These are phyloP conservation scores for Luscinia megarhynchos DNA, from an alignment of 2,797 vertebrate genomes.

Conservation along the genomic window DNA sequence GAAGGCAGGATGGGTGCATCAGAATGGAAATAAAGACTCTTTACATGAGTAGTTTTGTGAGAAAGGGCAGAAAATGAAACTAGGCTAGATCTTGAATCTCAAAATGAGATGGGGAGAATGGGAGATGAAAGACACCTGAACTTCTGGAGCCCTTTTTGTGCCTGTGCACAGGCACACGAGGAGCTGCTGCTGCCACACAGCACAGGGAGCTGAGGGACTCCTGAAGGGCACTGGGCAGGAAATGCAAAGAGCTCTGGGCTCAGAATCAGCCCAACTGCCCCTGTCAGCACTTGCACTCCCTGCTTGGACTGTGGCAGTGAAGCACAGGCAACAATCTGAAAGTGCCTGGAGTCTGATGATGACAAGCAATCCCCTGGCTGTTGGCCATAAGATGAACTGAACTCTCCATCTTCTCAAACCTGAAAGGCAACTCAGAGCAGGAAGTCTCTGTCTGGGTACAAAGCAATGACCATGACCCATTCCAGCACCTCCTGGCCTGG, in stretches of 20 bases:
- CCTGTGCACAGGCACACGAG: background rate
- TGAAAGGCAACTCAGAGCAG: background rate
- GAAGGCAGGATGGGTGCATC: background rate
- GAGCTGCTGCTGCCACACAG: background rate
- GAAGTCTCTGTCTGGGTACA: background rate
- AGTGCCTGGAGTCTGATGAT: background rate
- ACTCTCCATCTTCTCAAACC: background rate
- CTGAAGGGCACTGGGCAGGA: background rate
- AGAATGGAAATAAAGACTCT: background rate
- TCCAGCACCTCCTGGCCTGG: background rate
- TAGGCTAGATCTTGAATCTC: background rate
- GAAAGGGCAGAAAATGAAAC: background rate
- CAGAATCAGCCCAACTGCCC: background rate
- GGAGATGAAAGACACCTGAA: background rate
- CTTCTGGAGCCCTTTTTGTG: background rate
- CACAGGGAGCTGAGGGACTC: background rate
- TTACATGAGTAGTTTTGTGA: background rate
- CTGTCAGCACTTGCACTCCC: fast-evolving
- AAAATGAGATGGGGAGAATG: background rate
- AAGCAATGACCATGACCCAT: background rate
- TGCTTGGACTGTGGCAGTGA: background rate
- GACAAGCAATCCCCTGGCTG: fast-evolving
- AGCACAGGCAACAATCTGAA: background rate
- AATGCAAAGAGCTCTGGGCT: background rate
- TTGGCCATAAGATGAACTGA: background rate